phyloP scores from a whole-genome alignment of 2,888 invertebrate species.

The Parapristionchus giblindavisi region DNA sequence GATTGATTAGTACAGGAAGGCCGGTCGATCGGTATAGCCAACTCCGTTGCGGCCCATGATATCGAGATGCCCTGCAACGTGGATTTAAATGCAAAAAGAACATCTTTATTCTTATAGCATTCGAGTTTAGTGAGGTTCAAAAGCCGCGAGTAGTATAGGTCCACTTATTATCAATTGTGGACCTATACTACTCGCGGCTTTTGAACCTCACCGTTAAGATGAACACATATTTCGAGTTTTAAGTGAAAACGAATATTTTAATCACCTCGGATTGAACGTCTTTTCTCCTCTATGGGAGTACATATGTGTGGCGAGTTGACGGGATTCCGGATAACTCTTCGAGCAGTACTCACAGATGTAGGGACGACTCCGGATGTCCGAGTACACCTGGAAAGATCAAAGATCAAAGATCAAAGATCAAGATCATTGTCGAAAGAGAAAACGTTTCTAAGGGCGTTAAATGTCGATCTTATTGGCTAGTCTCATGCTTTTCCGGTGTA shows the following conservation, averaged over 20 bases:
- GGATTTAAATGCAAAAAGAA: constrained; percentile 59
- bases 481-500: no score
- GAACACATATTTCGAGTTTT: neutral
- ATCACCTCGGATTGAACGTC: constrained; percentile 35
- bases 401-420: no score
- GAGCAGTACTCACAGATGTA: constrained; percentile 70
- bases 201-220: neutral
- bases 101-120: no score
- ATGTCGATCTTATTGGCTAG: no score
- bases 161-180: no score
- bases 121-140: constrained; percentile 63
- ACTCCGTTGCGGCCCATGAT: constrained; percentile 63
- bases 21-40: constrained; percentile 52
- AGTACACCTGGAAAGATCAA: constrained; percentile 58
- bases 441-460: no score
- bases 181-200: constrained; percentile 10
- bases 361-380: constrained; percentile 64
- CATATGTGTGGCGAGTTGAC: constrained; percentile 68
- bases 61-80: constrained; percentile 59
- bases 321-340: constrained; percentile 65
- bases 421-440: no score
- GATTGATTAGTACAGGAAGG: constrained; percentile 35
- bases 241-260: neutral
- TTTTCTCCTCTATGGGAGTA: constrained; percentile 56
- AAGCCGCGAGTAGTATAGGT: no score